Percentiles rank a stretch among this genome's conserved stretches.
Conservation (phyloP, 2,888 invertebrate species). For the Aphrophora alni region DNA sequence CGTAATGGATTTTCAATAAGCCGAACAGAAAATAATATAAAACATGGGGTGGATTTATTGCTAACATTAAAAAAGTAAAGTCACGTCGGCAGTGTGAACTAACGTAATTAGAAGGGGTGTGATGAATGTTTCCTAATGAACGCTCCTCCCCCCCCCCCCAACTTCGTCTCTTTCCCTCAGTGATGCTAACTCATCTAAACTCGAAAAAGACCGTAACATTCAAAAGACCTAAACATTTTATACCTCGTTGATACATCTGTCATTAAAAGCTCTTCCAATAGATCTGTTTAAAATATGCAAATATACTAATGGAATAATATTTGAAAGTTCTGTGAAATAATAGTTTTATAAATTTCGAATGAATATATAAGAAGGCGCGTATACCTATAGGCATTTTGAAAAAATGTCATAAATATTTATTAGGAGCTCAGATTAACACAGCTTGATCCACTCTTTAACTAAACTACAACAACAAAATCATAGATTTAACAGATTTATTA, state of each 20-base stretch:
- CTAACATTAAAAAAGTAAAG: slow-evolving; percentile 2
- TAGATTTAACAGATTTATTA: too few relatives aligned
- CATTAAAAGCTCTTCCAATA: neutral
- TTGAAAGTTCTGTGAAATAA: too few relatives aligned
- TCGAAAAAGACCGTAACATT: neutral
- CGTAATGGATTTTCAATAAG: neutral
- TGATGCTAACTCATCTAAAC: neutral
- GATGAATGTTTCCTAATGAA: slow-evolving; percentile 9
- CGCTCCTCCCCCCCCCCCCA: neutral
- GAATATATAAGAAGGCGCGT: too few relatives aligned
- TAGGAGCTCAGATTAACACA: too few relatives aligned
- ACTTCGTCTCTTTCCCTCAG: neutral
- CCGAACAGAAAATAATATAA: neutral
- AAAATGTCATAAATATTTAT: too few relatives aligned
- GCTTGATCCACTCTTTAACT: too few relatives aligned
- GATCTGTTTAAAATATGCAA: too few relatives aligned
- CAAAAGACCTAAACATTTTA: neutral
- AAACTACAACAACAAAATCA: too few relatives aligned
- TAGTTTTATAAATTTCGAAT: too few relatives aligned
- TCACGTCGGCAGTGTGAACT: neutral
- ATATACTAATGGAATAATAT: too few relatives aligned
- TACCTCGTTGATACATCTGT: neutral
- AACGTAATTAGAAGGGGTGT: neutral
- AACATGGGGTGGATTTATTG: neutral
- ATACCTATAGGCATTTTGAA: too few relatives aligned